Evolutionary conservation across 2,113 vertebrate species (phyloP).

Genomic region (Cygnus atratus): DNA sequence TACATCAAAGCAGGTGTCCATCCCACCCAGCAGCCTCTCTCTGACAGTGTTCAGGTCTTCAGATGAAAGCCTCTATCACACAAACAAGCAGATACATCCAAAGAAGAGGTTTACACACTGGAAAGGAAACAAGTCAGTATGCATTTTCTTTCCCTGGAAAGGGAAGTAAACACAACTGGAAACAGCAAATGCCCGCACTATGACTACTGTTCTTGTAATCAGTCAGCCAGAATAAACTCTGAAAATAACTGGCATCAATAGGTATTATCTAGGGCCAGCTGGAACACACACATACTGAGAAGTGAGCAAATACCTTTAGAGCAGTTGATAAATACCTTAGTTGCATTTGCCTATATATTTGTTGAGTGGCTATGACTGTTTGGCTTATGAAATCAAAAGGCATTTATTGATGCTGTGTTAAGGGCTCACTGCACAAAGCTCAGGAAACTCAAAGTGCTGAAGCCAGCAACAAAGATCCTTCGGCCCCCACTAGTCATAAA

Average conservation of each 20-base stretch:
- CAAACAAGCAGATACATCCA: not conserved
- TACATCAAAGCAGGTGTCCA: not conserved
- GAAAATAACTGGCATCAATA: conserved; percentile 27
- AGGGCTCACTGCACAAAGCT: not conserved
- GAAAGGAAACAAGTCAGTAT: not conserved
- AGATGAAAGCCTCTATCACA: not conserved
- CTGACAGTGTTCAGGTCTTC: not conserved
- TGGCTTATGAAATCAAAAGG: not conserved
- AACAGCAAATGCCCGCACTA: not conserved
- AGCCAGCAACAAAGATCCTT: not conserved
- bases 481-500: not conserved
- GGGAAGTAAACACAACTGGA: not conserved
- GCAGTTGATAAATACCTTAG: not conserved
- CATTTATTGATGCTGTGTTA: not conserved
- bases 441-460: not conserved
- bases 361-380: not conserved
- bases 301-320: conserved; percentile 16
- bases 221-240: conserved; percentile 31
- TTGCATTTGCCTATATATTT: not conserved
- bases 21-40: not conserved
- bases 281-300: not conserved
- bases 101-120: not conserved
- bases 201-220: not conserved
- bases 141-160: not conserved
- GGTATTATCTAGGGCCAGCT: conserved; percentile 23